phyloP scores from a whole-genome alignment of 2,888 invertebrate genomes.

The Lycaena phlaeas region DNA sequence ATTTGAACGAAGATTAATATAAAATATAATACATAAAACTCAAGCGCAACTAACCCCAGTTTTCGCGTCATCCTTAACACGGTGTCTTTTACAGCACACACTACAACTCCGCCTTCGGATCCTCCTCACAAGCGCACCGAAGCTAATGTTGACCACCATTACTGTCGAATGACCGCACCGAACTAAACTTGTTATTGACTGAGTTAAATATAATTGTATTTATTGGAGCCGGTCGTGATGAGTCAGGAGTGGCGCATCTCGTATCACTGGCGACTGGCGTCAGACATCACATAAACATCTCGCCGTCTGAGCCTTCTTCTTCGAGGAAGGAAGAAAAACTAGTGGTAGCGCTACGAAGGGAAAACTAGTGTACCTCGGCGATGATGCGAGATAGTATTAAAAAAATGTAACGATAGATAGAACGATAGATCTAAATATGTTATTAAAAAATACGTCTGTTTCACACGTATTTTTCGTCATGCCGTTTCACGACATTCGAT shows the following conservation, averaged over 20 bases:
- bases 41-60: constrained; percentile 23
- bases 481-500: no score
- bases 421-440: no score
- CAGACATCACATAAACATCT: constrained; percentile 12
- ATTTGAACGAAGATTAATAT: no score
- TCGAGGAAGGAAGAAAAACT: no score
- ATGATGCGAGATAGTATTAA: no score
- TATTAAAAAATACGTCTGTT: no score
- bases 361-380: no score
- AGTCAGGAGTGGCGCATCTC: constrained; percentile 24
- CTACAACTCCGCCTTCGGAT: constrained; percentile 16
- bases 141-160: constrained; percentile 20
- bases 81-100: constrained; percentile 29
- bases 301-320: constrained; percentile 9
- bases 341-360: no score
- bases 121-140: constrained; percentile 16
- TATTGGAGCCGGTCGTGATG: constrained; percentile 32
- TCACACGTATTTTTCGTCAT: no score
- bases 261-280: constrained; percentile 25
- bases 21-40: not conserved
- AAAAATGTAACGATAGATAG: no score
- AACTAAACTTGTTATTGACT: constrained; percentile 33
- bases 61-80: constrained; percentile 22
- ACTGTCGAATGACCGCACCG: constrained; percentile 26
- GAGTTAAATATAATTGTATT: constrained; percentile 34